Evolutionary conservation across 1,140 invertebrate species (phyloP).

Genomic region (Hestina assimilis): DNA sequence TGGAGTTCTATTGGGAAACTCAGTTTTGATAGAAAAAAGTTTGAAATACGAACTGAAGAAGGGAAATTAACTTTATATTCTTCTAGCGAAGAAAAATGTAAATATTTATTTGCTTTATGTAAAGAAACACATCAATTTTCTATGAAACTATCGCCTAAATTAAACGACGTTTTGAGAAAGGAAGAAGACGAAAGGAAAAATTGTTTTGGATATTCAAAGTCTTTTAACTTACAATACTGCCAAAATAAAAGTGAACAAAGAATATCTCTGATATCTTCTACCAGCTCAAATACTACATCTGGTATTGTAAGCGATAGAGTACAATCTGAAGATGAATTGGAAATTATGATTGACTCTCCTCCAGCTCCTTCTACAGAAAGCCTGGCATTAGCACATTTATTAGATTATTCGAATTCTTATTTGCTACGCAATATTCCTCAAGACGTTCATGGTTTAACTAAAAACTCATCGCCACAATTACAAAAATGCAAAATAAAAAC

Average conservation of each 20-base stretch:
- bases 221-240: constrained; percentile 80
- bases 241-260: constrained; percentile 87
- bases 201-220: constrained; percentile 83
- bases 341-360: constrained; percentile 89
- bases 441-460: constrained; percentile 45
- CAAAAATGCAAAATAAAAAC: constrained; percentile 55
- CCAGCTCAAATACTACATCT: constrained; percentile 96
- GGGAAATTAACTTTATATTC: constrained; percentile 94
- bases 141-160: constrained; percentile 91
- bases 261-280: constrained; percentile 93
- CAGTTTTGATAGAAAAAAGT: constrained; percentile 97
- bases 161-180: constrained; percentile 88
- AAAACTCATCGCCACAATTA: constrained; percentile 56
- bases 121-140: constrained; percentile 96
- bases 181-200: constrained; percentile 84
- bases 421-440: constrained; percentile 52
- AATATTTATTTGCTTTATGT: constrained; percentile 92
- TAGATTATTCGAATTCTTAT: constrained; percentile 78
- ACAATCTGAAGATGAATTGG: constrained; percentile 94
- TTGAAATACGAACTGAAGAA: constrained; percentile 94
- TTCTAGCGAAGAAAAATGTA: constrained; percentile 93
- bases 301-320: constrained; percentile 96
- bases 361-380: constrained; percentile 87
- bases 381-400: constrained; percentile 84
- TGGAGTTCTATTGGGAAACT: constrained; percentile 97